phyloP scores from a whole-genome alignment of 2,113 vertebrate genomes.

The Nestor notabilis region DNA sequence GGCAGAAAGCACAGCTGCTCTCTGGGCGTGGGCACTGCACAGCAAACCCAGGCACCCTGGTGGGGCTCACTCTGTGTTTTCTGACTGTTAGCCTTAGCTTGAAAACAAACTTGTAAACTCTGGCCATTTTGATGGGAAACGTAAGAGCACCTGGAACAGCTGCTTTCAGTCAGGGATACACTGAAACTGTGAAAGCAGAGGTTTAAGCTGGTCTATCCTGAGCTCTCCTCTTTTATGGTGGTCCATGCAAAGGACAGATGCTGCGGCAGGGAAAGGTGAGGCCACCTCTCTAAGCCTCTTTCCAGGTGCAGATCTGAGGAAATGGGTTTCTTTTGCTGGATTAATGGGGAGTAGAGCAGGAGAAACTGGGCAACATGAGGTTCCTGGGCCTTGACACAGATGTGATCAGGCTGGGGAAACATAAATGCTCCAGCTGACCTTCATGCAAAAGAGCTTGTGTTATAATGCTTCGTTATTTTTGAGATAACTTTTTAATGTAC shows the following conservation, averaged over 20 bases:
- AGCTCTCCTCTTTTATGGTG: not conserved
- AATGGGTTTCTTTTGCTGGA: not conserved
- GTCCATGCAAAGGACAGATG: not conserved
- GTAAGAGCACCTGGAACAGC: not conserved
- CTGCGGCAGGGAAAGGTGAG: not conserved
- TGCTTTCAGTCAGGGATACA: not conserved
- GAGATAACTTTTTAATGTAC: not conserved
- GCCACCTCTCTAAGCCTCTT: not conserved
- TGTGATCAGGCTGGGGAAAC: not conserved
- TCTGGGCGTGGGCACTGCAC: fast-evolving
- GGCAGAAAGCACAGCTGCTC: fast-evolving
- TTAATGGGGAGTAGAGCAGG: not conserved
- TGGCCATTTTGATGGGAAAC: fast-evolving
- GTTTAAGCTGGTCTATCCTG: not conserved
- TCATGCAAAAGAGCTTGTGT: not conserved
- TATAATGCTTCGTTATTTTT: slow-evolving; percentile 35
- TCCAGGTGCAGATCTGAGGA: not conserved
- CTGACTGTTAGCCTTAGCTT: not conserved
- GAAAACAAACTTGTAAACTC: not conserved
- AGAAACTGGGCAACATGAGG: not conserved
- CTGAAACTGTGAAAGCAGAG: not conserved
- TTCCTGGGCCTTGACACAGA: not conserved
- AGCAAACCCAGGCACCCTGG: not conserved
- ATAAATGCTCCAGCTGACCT: not conserved
- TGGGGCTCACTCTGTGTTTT: not conserved